Base-by-base conservation (phyloP, 1,140 invertebrate genomes). In the Anthonomus grandis region DNA sequence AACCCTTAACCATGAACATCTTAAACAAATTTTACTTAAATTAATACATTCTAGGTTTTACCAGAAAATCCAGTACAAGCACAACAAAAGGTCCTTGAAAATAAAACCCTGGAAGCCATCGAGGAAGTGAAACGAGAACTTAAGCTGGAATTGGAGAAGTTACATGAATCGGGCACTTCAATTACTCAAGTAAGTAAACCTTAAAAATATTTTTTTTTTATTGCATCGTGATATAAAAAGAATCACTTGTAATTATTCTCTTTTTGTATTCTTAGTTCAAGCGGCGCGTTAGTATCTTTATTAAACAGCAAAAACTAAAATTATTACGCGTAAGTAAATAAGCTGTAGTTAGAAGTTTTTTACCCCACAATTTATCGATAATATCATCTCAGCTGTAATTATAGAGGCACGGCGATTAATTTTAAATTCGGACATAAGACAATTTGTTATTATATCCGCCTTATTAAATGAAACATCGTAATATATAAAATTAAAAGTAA, bases 231-330 rank as follows among this genome's bases (percentile, higher is more conserved):
- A 15, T 48, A 34, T 34, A 9, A 3, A 27, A 10, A 34, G 13
- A 4, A 2, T 3, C 13, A 31, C 34, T 47, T 47, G 12, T 13
- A 25, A n/a, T 3, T 31, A 4, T 15, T 50, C 4, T 50, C 34
- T 50, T 31, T 50, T 53, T 37, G 31, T 8, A 31, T 49, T 36
- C 34, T 23, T 39, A 56, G 44, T 47, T 49, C 24, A 49, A 27
- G 24, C 27, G 56, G 10, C 48, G 47, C 21, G 47, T 58, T 41
- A 58, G 56, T 41, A 21, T 52, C 22, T 52, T 52, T 52, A 42
- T 58, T 41, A 52, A 46, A 45, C 25, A 46, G 15, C 49, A 53
- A 59, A 59, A 47, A 45, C 34, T 46, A 31, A 53, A 53, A 45
- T 47, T 59, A 24, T 38, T 59, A 42, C 51, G 51, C 22, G 45